Percentiles rank a stretch among this genome's conserved stretches.
Evolutionary conservation across 1,140 invertebrate genomes (phyloP).

Genomic region (Sweltsa coloradensis): DNA sequence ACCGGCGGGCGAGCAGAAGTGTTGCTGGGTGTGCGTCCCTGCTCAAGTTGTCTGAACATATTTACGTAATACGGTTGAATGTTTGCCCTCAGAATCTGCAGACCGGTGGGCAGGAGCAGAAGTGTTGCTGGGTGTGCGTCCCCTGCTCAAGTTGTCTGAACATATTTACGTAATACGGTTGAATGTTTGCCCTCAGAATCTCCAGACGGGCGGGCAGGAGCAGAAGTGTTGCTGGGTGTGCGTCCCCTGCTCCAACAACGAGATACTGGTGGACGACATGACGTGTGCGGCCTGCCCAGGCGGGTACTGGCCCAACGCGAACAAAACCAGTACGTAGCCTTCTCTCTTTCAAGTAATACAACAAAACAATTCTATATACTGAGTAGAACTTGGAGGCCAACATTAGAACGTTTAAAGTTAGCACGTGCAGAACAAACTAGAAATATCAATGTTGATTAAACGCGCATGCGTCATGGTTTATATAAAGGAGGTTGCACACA

Average conservation of each 20-base stretch:
- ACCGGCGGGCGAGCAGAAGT: constrained; percentile 46
- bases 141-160: constrained; percentile 46
- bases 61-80: no score
- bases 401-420: no score
- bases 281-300: constrained; percentile 43
- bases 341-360: neutral
- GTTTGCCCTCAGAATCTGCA: constrained; percentile 52
- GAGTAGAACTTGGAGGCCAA: no score
- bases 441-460: no score
- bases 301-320: constrained; percentile 50
- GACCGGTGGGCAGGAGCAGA: constrained; percentile 43
- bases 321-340: constrained; percentile 42
- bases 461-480: no score
- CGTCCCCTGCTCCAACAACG: constrained; percentile 45
- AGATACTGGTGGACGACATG: constrained; percentile 43
- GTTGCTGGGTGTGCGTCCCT: constrained; percentile 62
- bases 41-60: no score
- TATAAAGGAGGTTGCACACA: no score
- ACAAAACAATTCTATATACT: no score
- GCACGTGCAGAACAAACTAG: no score
- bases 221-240: constrained; percentile 65
- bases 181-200: no score
- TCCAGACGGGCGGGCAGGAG: constrained; percentile 44
- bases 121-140: constrained; percentile 64
- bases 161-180: no score